Evolutionary conservation across 1,140 invertebrate species (phyloP), one percentile per base, ranked within the genome.

Genomic region (Pogonus chalceus): DNA sequence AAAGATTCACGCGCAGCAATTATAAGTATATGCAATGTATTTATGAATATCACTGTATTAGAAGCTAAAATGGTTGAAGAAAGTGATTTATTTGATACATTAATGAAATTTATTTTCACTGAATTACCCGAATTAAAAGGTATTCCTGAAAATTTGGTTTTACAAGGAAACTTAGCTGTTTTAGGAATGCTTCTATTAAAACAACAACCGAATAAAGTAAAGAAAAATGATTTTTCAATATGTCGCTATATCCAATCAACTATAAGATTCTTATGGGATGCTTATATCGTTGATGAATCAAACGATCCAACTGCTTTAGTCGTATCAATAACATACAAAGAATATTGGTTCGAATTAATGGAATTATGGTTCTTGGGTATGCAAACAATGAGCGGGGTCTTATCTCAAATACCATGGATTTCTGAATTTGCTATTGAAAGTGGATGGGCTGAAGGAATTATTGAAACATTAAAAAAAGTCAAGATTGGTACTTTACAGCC

Each of bases 281-380:
- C 90, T 12, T 92, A 92, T 64, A 87, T 83, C 61, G 81, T 92
- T 23, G 88, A 92, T 65, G 90, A 94, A 66, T 86, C 86, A 20
- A 85, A 85, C 65, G 86, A 92, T 66, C 82, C 84, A 12, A 83
- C 79, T 20, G 80, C 83, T 51, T 69, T 94, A 26, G 87, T 91
- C 1, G 85, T 94, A 0, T 81, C 88, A 1, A 87, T 89, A 74
- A 76, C 79, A 12, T 95, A 94, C 68, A 90, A 91, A 64, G 84
- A 86, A 65, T 74, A 83, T 55, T 95, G 91, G 92, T 81, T 84
- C 68, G 89, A 93, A 62, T 77, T 94, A 16, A 88, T 84, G 69
- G 92, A 94, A 68, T 72, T 94, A 1, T 95, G 92, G 92, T 94
- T 92, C 70, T 72, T 95, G 20, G 90, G 91, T 12, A 92, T 94